Evolutionary conservation across 2,113 vertebrate species (phyloP), one percentile per base, ranked within the genome.

Genomic region (Eretmochelys imbricata): DNA sequence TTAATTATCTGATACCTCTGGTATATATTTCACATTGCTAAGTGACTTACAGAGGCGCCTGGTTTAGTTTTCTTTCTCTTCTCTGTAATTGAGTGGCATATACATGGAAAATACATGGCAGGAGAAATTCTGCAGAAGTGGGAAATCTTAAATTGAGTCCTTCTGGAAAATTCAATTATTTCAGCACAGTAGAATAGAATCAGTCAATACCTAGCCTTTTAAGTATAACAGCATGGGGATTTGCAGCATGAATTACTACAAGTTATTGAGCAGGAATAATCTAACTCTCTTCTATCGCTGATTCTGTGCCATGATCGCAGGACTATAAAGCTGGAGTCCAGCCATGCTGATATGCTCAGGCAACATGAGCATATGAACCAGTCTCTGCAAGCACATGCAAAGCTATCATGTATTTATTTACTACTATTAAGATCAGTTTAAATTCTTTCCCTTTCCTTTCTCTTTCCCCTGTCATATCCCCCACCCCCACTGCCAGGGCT

Each of bases 1-100:
- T n/a, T 75, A 19, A 25, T 51, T 84, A 3, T 29, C 24, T 29
- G n/a, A 84, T 46, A 94, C 25, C 49, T 91, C 48, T 16, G 81
- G 49, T 10, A 0, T 0, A 0, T 38, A 29, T 0, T 82, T 72
- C 75, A 0, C 5, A 0, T 24, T 31, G 48, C 42, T 17, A 20
- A 48, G 57, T 62, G 31, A 82, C 59, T 88, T 65, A 62, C 69
- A 48, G 7, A 88, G 84, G 14, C 1, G 2, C 54, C 46, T 89
- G 1, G 0, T 79, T 50, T 72, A 72, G 65, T 72, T 78, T 78
- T 38, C 22, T 65, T 53, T 65, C 29, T 38, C 69, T 93, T 93
- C 48, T 93, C 35, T 19, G 80, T 51, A 24, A 78, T 2, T 1
- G 38, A 29, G 10, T 75, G 55, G 46, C 29, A 88, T 88, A 89